phyloP scores from a whole-genome alignment of 1,140 invertebrate genomes.

The Aphelinus certus region DNA sequence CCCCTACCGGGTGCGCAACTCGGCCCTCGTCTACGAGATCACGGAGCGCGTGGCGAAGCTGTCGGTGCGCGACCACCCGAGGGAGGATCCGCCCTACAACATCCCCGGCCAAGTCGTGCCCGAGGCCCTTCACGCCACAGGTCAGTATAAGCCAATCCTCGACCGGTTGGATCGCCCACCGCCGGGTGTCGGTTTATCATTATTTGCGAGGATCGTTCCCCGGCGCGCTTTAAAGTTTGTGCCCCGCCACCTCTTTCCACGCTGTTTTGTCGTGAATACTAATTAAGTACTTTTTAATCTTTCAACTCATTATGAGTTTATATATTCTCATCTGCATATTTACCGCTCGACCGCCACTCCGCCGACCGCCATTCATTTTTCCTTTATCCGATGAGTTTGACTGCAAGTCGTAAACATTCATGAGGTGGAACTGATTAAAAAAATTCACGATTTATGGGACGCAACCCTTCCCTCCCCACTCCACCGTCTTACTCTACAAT shows the following conservation, averaged over 20 bases:
- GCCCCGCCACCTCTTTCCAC: background rate
- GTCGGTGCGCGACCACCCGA: conserved; percentile 9
- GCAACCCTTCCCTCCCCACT: too few relatives aligned
- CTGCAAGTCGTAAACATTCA: conserved; percentile 5
- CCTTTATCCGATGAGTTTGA: conserved; percentile 9
- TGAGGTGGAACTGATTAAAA: conserved; percentile 18
- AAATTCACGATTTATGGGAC: background rate
- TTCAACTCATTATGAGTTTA: conserved; percentile 32
- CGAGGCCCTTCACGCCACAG: conserved; percentile 41
- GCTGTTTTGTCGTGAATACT: conserved; percentile 33
- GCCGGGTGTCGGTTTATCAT: too few relatives aligned
- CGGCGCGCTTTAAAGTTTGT: background rate
- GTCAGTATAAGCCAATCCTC: conserved; percentile 36
- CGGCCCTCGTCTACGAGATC: conserved; percentile 49
- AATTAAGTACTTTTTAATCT: conserved; percentile 39
- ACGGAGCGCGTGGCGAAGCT: conserved; percentile 44
- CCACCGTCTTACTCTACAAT: too few relatives aligned
- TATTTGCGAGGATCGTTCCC: background rate
- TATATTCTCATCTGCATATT: conserved; percentile 34
- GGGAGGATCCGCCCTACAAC: conserved; percentile 11
- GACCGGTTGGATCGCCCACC: too few relatives aligned
- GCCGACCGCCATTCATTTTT: conserved; percentile 1
- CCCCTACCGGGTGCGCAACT: conserved; percentile 43
- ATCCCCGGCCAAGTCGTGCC: conserved; percentile 45
- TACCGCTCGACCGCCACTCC: background rate